Base-by-base conservation (phyloP, 2,113 vertebrate species). In the Gambusia affinis region DNA sequence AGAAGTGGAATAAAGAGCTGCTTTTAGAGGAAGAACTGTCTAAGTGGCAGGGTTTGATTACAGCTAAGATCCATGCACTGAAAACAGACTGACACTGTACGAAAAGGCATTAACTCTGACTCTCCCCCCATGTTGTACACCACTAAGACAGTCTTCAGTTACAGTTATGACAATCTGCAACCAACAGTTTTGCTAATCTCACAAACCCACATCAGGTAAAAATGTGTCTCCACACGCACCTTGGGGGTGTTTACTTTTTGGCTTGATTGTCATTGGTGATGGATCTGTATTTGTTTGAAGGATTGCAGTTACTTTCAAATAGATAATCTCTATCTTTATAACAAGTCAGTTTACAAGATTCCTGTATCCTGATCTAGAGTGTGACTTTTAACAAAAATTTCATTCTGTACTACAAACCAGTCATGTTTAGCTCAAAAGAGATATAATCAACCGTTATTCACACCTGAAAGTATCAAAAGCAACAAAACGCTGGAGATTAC, bases 31-130 rank as follows among this genome's bases (percentile, higher is more conserved):
- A 80, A 84, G 83, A 90, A 79, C 81, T 73, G 80, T 87, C 87
- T 91, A 91, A 93, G 89, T 92, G 89, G 85, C 83, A 85, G 92
- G 86, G 88, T 92, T 94, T 92, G 92, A 94, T 94, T 93, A 90
- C 92, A 90, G 64, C 88, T 83, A 88, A 87, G 89, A 94, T 94
- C 85, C 77, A 80, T 72, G 82, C 67, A n/a, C 81, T 75, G 83
- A 78, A 86, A 89, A 87, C 87, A 91, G 85, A 90, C 88, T 84
- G 77, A 88, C 89, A 87, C 44, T 44, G 76, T 84, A 85, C 81
- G 85, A 92, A 90, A 91, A 92, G 81, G 83, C 90, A 85, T 87
- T 86, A 76, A 67, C 83, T 72, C 80, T 33, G 65, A 63, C 76
- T 78, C 78, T 72, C 35, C 73, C 78, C 73, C 37, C 75, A 84